Conservation (phyloP, 2,797 vertebrate genomes). For the Gorsachius magnificus region DNA sequence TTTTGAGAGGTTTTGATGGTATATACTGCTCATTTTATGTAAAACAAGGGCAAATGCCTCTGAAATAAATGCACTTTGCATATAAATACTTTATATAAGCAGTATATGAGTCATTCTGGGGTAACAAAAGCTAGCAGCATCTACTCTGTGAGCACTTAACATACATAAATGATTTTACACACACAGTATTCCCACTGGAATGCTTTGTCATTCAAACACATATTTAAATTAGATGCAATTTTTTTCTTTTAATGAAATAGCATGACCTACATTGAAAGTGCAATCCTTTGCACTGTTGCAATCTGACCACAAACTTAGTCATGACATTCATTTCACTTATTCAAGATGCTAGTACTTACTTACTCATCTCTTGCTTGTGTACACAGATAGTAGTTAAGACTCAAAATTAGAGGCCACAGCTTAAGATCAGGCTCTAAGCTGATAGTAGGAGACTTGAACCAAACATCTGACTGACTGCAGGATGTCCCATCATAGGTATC, state of each 20-base stretch:
- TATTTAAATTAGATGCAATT: neutral
- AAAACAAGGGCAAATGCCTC: neutral
- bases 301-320: neutral
- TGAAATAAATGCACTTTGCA: neutral
- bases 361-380: neutral
- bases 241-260: neutral
- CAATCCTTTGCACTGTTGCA: neutral
- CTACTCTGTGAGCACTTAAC: neutral
- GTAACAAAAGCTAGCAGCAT: neutral
- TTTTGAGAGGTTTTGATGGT: neutral
- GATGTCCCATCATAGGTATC: neutral
- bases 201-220: neutral
- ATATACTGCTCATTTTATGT: neutral
- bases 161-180: neutral
- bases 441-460: neutral
- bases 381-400: neutral
- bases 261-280: neutral
- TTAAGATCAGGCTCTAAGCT: neutral
- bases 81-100: neutral
- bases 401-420: neutral
- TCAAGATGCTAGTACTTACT: neutral
- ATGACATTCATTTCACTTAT: neutral
- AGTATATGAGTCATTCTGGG: neutral
- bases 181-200: neutral
- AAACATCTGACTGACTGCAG: neutral